Evolutionary conservation across 2,888 invertebrate genomes (phyloP).

Genomic region (Psylliodes chrysocephalus): DNA sequence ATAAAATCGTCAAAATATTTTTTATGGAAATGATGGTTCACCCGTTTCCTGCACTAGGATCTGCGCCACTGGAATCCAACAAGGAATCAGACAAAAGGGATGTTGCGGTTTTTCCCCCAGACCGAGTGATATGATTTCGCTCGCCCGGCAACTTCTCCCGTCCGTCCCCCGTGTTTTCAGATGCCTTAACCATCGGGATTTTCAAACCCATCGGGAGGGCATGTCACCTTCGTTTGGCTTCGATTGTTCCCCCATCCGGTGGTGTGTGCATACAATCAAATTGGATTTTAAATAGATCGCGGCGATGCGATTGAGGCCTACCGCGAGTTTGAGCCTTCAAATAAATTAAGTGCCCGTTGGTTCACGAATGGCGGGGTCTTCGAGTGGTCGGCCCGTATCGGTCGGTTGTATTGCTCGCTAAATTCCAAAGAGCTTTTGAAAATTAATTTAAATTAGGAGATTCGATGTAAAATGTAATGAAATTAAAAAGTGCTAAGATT

Average conservation of each 20-base stretch:
- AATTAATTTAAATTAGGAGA: no score
- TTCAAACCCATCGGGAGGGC: constrained; percentile 43
- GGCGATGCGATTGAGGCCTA: constrained; percentile 45
- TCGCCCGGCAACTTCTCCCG: neutral
- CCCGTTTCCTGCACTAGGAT: neutral
- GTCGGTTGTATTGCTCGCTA: no score
- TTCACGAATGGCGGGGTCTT: neutral
- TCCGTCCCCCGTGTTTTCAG: no score
- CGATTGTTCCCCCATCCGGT: constrained; percentile 59
- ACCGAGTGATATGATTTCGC: constrained; percentile 12
- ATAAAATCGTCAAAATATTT: no score
- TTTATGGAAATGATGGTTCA: no score
- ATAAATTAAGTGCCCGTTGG: constrained; percentile 7
- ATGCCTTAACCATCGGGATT: neutral
- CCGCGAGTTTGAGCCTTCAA: neutral
- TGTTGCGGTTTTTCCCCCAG: constrained; percentile 1
- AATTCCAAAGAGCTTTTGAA: no score
- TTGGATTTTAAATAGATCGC: constrained; percentile 60
- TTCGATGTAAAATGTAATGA: no score
- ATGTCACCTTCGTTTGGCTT: constrained; percentile 62
- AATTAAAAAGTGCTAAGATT: no score
- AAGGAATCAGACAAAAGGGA: neutral
- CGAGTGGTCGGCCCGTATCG: no score
- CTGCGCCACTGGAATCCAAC: neutral
- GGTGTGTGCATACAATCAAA: constrained; percentile 48